These are phyloP conservation scores for Rhagium mordax DNA, from an alignment of 2,888 invertebrate genomes.

Conservation along the genomic window DNA sequence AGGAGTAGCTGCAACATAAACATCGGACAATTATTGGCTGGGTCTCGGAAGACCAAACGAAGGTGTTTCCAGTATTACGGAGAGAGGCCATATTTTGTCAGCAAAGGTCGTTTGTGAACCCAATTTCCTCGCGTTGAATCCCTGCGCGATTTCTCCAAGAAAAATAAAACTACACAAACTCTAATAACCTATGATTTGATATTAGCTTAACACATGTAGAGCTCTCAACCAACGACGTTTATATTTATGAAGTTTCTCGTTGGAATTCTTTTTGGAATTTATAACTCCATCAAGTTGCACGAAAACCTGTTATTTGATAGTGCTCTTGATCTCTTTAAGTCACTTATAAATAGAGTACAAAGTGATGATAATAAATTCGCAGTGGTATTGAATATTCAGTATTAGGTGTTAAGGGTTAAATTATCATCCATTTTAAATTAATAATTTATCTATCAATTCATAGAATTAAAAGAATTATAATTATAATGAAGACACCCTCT, in stretches of 20 bases:
- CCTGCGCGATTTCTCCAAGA: conserved; percentile 36
- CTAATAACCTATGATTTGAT: conserved; percentile 45
- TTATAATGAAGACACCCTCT: too few species aligned
- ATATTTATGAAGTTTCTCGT: conserved; percentile 15
- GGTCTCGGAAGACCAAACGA: conserved; percentile 21
- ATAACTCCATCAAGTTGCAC: background rate
- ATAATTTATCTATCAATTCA: too few species aligned
- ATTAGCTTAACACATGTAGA: conserved; percentile 37
- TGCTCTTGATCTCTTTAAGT: too few species aligned
- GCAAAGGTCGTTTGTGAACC: conserved; percentile 32
- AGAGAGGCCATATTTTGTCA: conserved; percentile 29
- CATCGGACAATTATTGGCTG: conserved; percentile 24
- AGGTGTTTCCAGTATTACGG: conserved; percentile 30
- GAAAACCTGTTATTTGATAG: background rate
- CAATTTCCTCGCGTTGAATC: conserved; percentile 36
- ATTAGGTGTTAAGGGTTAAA: too few species aligned
- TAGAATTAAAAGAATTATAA: too few species aligned
- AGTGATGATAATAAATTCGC: too few species aligned
- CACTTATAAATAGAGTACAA: too few species aligned
- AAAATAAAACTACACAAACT: conserved; percentile 35
- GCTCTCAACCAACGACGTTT: conserved; percentile 23
- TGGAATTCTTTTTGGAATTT: background rate
- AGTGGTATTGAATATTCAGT: too few species aligned
- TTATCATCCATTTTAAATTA: too few species aligned
- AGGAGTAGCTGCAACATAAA: conserved; percentile 2